phyloP scores from a whole-genome alignment of 2,113 vertebrate genomes.

The Caretta caretta region DNA sequence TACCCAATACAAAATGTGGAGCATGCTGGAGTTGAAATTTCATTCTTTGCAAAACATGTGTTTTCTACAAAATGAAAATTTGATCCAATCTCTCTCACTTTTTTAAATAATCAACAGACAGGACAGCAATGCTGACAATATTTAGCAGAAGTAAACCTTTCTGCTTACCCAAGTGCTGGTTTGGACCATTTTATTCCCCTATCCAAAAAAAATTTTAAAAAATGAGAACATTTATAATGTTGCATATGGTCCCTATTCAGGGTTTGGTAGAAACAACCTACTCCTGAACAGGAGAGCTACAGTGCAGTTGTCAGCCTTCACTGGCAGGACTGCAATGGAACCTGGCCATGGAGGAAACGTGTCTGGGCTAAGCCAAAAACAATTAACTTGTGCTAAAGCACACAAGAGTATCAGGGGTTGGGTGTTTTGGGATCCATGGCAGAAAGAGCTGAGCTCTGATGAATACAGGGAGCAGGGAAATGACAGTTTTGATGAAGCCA shows the following conservation, averaged over 20 bases:
- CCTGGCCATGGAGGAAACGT: neutral
- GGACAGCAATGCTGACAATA: neutral
- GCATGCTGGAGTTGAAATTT: neutral
- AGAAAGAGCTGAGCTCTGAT: neutral
- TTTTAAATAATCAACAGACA: neutral
- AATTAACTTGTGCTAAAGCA: neutral
- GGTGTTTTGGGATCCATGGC: neutral
- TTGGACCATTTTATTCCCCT: neutral
- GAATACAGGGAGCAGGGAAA: neutral
- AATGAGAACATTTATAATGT: neutral
- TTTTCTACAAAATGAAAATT: neutral
- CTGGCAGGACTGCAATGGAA: neutral
- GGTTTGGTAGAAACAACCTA: neutral
- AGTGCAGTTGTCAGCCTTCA: neutral
- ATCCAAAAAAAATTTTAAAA: neutral
- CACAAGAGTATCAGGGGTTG: neutral
- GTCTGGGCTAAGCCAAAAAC: neutral
- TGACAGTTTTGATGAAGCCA: neutral
- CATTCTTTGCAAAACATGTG: neutral
- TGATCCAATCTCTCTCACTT: neutral
- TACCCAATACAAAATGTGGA: neutral
- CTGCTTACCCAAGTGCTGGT: neutral
- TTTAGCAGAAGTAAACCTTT: too few species aligned
- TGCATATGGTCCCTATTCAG: neutral
- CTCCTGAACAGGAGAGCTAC: neutral